Conservation (phyloP, 2,888 invertebrate species). For the Orthonevra nobilis region DNA sequence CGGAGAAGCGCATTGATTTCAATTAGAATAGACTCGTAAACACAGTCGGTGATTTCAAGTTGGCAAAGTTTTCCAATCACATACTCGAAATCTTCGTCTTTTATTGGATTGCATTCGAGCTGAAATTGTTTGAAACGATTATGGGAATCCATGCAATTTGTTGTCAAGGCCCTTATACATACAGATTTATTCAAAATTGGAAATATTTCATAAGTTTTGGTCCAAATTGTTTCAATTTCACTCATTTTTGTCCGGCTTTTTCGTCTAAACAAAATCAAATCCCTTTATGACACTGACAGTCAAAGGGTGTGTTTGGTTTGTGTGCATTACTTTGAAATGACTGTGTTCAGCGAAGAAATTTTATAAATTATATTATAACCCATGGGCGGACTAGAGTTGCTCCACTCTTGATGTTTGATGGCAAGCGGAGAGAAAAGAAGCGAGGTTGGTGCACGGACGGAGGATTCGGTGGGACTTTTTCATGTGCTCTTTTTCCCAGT, state of each 20-base stretch:
- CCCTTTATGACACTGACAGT: no score
- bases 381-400: no score
- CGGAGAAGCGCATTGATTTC: slow-evolving; percentile 76
- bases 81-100: slow-evolving; percentile 69
- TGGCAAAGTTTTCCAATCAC: slow-evolving; percentile 56
- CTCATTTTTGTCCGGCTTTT: slow-evolving; percentile 70
- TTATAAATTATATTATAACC: no score
- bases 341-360: no score
- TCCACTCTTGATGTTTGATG: no score
- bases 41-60: slow-evolving; percentile 70
- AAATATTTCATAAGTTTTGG: slow-evolving; percentile 74
- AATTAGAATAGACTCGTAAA: slow-evolving; percentile 74
- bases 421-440: no score
- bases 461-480: no score
- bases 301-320: slow-evolving; percentile 34
- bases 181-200: slow-evolving; percentile 75
- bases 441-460: no score
- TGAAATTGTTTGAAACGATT: slow-evolving; percentile 52
- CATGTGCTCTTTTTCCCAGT: no score
- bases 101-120: slow-evolving; percentile 63
- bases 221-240: slow-evolving; percentile 74
- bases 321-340: no score
- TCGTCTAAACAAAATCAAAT: no score
- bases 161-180: slow-evolving; percentile 13
- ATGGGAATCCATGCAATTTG: slow-evolving; percentile 33